Conservation (phyloP, 2,888 invertebrate species). For the Epicampocera succincta region DNA sequence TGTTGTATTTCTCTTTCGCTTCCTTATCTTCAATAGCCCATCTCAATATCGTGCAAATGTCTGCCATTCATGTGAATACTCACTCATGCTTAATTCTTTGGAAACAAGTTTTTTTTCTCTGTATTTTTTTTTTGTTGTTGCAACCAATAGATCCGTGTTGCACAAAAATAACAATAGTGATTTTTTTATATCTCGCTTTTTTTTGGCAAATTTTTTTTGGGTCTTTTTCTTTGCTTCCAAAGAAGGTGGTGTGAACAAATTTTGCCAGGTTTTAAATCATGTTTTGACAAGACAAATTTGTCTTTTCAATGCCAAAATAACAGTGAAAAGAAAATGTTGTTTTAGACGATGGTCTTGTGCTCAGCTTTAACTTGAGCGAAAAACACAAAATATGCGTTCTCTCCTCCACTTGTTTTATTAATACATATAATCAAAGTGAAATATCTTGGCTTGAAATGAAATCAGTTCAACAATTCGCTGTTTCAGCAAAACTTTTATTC, state of each 20-base stretch:
- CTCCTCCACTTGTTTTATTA: too few species aligned
- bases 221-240: background rate
- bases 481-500: too few species aligned
- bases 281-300: constrained; percentile 69
- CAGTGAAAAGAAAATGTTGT: too few species aligned
- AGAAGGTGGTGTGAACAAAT: constrained; percentile 66
- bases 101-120: constrained; percentile 45
- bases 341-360: too few species aligned
- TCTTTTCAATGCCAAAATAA: constrained; percentile 63
- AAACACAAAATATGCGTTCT: constrained; percentile 31
- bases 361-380: too few species aligned
- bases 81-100: constrained; percentile 52
- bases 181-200: constrained; percentile 14
- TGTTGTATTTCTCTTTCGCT: constrained; percentile 27
- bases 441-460: too few species aligned
- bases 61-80: constrained; percentile 52
- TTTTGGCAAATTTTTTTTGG: background rate
- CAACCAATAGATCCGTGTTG: constrained; percentile 57
- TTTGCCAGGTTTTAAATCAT: constrained; percentile 69
- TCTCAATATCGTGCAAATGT: constrained; percentile 63
- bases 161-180: constrained; percentile 21
- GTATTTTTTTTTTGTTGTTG: constrained; percentile 34
- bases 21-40: constrained; percentile 64
- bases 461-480: too few species aligned
- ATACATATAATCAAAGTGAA: too few species aligned